phyloP scores from a whole-genome alignment of 53 echinoderm and acorn worm species.

The Crossaster papposus region DNA sequence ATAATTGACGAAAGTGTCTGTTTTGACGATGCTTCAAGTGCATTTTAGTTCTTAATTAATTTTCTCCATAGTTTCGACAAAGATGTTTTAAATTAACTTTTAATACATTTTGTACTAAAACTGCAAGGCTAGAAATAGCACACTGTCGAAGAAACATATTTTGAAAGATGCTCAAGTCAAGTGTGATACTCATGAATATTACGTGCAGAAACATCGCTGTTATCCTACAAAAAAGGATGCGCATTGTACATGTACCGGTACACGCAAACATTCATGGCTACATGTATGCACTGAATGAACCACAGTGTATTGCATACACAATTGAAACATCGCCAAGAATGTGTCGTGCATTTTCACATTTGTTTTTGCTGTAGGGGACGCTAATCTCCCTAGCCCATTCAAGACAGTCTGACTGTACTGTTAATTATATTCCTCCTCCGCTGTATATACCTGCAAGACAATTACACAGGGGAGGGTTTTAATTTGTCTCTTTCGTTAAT shows the following conservation, averaged over 20 bases:
- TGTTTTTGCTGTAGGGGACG: too few species aligned
- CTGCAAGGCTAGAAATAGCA: background rate
- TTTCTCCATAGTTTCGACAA: too few species aligned
- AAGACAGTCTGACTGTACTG: background rate
- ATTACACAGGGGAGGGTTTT: constrained; percentile 40
- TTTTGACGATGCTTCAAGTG: background rate
- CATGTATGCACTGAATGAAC: too few species aligned
- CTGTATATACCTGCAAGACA: constrained; percentile 37
- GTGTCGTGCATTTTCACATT: too few species aligned
- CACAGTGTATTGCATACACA: too few species aligned
- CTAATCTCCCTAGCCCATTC: too few species aligned
- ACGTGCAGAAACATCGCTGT: too few species aligned
- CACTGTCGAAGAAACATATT: background rate
- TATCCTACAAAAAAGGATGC: too few species aligned
- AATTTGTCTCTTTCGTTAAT: constrained; percentile 33
- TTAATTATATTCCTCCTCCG: background rate
- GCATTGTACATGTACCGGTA: background rate
- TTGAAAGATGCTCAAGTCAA: background rate
- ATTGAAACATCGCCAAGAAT: too few species aligned
- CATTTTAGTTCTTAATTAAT: background rate
- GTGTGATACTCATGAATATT: background rate
- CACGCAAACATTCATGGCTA: too few species aligned
- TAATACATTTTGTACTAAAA: too few species aligned
- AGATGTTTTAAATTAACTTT: too few species aligned
- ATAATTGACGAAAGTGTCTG: background rate